Conservation (phyloP, 2,797 vertebrate genomes). For the Vespertilio murinus region DNA sequence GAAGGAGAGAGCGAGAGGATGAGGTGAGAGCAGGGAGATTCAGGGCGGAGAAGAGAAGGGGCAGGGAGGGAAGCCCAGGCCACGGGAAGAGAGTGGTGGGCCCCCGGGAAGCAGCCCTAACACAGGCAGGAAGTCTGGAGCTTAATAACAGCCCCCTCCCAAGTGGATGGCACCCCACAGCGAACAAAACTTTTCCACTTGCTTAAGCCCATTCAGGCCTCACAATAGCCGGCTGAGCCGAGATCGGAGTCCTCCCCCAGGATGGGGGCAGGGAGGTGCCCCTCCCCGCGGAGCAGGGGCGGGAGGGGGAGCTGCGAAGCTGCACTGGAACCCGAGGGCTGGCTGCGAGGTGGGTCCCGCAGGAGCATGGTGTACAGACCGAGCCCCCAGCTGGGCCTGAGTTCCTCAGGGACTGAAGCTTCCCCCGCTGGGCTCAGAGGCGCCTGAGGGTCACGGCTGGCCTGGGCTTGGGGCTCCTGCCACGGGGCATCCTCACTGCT, state of each 20-base stretch:
- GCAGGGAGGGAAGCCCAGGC: background rate
- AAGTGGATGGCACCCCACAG: background rate
- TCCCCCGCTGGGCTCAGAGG: background rate
- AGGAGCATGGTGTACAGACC: background rate
- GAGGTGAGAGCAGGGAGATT: background rate
- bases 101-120: background rate
- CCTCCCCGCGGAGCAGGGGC: background rate
- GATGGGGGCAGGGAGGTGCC: background rate
- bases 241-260: background rate
- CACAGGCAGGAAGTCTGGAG: background rate
- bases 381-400: background rate
- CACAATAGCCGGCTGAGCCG: background rate
- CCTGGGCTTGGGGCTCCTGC: background rate
- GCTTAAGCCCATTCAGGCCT: conserved; percentile 21
- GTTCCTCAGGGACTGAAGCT: background rate
- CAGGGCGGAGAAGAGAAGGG: background rate
- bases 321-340: background rate
- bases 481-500: accelerated
- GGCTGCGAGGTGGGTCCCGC: background rate
- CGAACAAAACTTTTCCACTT: conserved; percentile 54
- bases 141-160: background rate
- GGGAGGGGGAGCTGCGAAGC: background rate
- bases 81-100: background rate
- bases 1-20: background rate
- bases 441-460: background rate